Base-by-base conservation (phyloP, 2,797 vertebrate genomes). In the Dryobates pubescens region DNA sequence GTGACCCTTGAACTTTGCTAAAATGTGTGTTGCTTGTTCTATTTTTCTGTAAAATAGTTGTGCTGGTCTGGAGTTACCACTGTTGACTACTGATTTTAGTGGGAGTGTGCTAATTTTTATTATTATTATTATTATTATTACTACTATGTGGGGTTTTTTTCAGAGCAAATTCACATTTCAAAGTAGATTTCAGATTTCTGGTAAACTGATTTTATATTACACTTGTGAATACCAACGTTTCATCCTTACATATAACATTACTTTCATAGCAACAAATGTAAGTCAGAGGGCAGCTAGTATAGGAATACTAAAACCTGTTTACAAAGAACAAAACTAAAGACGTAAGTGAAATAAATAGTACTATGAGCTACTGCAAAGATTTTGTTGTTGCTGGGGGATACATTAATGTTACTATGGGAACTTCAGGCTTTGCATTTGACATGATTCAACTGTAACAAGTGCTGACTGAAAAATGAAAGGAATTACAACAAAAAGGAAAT, bases 371-470 rank as follows among this genome's bases (percentile, higher is more conserved):
- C 59, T 69, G 34, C 51, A 88, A 88, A 89, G 17, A 16, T 17
- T 85, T 90, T 88, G 69, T 81, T 86, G 53, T 59, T 1, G 0
- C 45, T 92, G 86, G 10, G 72, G 47, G 13, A 51, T 81, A 70
- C 84, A 27, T 65, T 83, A 87, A 22, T 41, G 47, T 72, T 95
- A 83, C 70, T 78, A 83, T 86, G 85, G 87, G 70, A 93, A 92
- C 73, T 78, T 88, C 65, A 70, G 29, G 5, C 78, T 90, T 91
- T 76, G 43, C 24, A n/a, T 76, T 88, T 92, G 67, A 81, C 2
- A 3, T 83, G 59, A 83, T 83, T 91, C 59, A 83, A 24, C 12
- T 59, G 17, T 62, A 88, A 65, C 8, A 85, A 78, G 4, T 63
- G 6, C 11, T 81, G 29, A 75, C 6, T 73, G 29, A 81, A 86